Base-by-base conservation (phyloP, 2,797 vertebrate species). In the Liparis tanakae region DNA sequence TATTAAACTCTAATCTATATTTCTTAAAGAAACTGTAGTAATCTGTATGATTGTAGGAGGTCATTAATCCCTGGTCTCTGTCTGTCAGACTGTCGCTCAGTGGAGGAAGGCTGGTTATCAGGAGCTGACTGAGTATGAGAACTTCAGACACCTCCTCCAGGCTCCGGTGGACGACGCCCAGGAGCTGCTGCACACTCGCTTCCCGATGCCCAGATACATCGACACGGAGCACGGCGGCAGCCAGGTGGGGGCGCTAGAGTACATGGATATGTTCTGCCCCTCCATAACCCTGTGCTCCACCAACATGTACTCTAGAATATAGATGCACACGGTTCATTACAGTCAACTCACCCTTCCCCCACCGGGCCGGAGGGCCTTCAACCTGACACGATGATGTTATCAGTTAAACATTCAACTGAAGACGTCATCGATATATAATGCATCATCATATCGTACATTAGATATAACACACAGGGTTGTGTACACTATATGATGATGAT, bases 171-270 rank as follows among this genome's bases (percentile, higher is more conserved):
- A 99, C 3, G 98, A 99, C 4, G 98, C 96, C 2, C 97, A 99
- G 86, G 98, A 99, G 92, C 97, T 99, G 82, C 94, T 99, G 59
- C 97, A 98, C 80, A 96, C 94, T 5, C 95, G 97, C 46, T 99
- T 99, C 90, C 98, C 98, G 20, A 98, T 98, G 97, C 98, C 98
- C 0, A 92, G 98, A 76, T 99, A 99, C 77, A 97, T 99, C 10
- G 97, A 99, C 91, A 99, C 98, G 0, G 97, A 99, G 79, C 98
- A 99, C 5, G 97, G 97, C 2, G 98, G 97, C 85, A 98, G 97
- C 88, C 98, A 99, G 95, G 98, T 99, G 84, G 20, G 82, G 55
- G 39, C 17, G 10, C 63, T 30, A 30, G 25, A 30, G 25, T 30
- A 30, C 25, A 30, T 30, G 25, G 25, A 30, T 41, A 13, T n/a